phyloP scores from a whole-genome alignment of 1,140 invertebrate genomes.

The Homalodisca vitripennis region DNA sequence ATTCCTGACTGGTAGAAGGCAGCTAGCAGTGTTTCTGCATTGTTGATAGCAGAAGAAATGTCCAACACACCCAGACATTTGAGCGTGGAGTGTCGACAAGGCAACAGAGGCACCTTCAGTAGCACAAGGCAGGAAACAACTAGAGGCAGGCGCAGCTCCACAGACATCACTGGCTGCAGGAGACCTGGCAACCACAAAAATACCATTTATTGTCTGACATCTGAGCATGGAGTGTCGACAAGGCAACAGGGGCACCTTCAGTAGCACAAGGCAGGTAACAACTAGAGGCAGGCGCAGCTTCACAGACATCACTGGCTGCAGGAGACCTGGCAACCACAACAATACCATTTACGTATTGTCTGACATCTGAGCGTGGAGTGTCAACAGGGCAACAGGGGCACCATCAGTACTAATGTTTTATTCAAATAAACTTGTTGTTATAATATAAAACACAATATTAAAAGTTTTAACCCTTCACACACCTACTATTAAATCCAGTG shows the following conservation, averaged over 20 bases:
- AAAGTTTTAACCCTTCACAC: no score
- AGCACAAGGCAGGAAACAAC: constrained; percentile 54
- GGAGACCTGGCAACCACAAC: constrained; percentile 51
- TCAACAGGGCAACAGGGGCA: constrained; percentile 40
- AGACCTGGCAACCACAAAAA: constrained; percentile 49
- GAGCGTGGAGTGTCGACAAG: background rate
- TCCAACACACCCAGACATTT: background rate
- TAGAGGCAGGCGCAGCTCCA: constrained; percentile 54
- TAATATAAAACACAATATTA: no score
- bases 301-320: constrained; percentile 59
- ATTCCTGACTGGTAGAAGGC: constrained; percentile 1
- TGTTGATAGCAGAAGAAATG: constrained; percentile 8
- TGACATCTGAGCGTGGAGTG: background rate
- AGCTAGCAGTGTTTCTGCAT: constrained; percentile 16
- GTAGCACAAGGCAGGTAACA: constrained; percentile 53
- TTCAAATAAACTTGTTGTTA: no score
- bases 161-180: constrained; percentile 60
- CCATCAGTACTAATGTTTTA: no score
- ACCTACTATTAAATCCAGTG: no score
- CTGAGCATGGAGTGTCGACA: background rate
- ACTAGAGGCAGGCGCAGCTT: constrained; percentile 55
- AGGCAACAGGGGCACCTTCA: constrained; percentile 52
- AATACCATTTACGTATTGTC: no score
- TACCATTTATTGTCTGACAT: no score
- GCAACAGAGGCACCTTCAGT: constrained; percentile 52